A percentile compares a stretch with the other conserved stretches of the same genome.
phyloP scores from a whole-genome alignment of 2,888 invertebrate species.

The Watsonalla cultraria region DNA sequence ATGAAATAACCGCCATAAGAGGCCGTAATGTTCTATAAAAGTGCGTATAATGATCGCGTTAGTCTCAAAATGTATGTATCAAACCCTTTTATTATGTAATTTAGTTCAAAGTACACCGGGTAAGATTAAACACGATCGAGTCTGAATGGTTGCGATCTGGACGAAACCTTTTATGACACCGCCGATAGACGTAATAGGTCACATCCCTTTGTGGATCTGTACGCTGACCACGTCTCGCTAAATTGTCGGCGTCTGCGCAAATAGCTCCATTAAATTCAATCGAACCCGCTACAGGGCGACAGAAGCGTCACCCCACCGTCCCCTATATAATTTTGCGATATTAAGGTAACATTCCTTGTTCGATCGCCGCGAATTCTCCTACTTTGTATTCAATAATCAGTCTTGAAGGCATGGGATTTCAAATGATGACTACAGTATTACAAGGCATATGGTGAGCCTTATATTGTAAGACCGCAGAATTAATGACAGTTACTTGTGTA shows the following conservation, averaged over 20 bases:
- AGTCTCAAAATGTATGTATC: background rate
- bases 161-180: slow-evolving; percentile 29
- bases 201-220: slow-evolving; percentile 27
- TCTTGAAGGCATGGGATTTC: background rate
- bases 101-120: background rate
- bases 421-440: background rate
- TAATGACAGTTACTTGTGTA: too few relatives aligned
- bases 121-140: background rate
- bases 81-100: background rate
- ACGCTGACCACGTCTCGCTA: slow-evolving; percentile 49
- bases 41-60: background rate
- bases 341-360: slow-evolving; percentile 40
- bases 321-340: slow-evolving; percentile 65
- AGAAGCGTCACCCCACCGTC: slow-evolving; percentile 56
- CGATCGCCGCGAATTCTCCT: slow-evolving; percentile 22
- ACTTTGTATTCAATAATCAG: slow-evolving; percentile 32
- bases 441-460: background rate
- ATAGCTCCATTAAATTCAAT: slow-evolving; percentile 72
- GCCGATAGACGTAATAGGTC: slow-evolving; percentile 31
- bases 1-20: too few relatives aligned
- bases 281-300: slow-evolving; percentile 44
- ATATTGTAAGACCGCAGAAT: too few relatives aligned
- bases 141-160: background rate
- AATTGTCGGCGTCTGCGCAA: slow-evolving; percentile 55
- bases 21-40: too few relatives aligned